Base-by-base conservation (phyloP, 2,797 vertebrate species). In the Sebastes wilsoni region DNA sequence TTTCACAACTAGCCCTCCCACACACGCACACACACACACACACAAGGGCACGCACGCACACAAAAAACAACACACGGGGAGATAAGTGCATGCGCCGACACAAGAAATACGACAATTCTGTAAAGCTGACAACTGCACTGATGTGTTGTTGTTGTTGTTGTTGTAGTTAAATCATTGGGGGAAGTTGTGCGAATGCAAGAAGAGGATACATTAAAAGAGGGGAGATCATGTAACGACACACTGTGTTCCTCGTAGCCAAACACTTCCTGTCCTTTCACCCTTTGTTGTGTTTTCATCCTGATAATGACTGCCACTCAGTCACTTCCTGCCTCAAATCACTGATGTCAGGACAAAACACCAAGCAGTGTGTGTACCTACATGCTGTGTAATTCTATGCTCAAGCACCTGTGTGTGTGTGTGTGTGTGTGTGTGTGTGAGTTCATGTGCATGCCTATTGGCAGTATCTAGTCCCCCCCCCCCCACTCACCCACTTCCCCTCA, bases 1-100 rank as follows among this genome's bases (percentile, higher is more conserved):
- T 92, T 91, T 93, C 86, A 93, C 91, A 90, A 91, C 89, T 89
- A 83, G 82, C 83, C 89, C 91, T 89, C 90, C 89, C 86, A 85
- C 92, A 61, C 92, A 75, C 77, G 62, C 42, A 73, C 62, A 68
- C 59, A 80, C 61, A 79, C 66, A 67, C 54, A 66, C 46, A 74
- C 23, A 78, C 28, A 58, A 28, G 25, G 14, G 25, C 67, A 65
- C 54, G 61, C 25, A 81, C 65, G 27, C 54, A 67, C 25, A 28
- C 62, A 28, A 58, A 12, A 34, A 84, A n/a, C 34, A 32, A 46
- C 61, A 64, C 64, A 59, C 22, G 49, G 2, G 46, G 73, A 81
- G 25, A 75, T 34, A 67, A 79, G 62, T 79, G 74, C 67, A 72
- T 46, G 59, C 61, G 77, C 34, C 32, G 2, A 62, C 82, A 77